Percentiles rank a stretch among this genome's conserved stretches.
phyloP scores from a whole-genome alignment of 1,140 invertebrate species.

The Leptopilina clavipes region DNA sequence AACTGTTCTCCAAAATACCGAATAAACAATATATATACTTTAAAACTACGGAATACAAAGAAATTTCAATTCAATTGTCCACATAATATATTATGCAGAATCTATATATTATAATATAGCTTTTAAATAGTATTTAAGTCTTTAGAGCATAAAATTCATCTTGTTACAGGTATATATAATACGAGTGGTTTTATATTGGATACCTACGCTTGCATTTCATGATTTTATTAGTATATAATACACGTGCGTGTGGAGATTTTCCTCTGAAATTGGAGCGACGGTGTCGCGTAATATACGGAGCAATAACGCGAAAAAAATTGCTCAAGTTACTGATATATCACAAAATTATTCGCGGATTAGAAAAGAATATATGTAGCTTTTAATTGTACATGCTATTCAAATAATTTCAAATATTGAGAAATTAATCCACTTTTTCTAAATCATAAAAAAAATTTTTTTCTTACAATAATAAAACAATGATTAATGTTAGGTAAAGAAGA shows the following conservation, averaged over 20 bases:
- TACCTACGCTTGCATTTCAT: constrained; percentile 11
- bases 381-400: not conserved
- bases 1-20: not conserved
- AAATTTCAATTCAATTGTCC: not conserved
- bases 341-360: not conserved
- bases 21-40: not conserved
- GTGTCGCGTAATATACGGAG: constrained; percentile 9
- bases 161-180: constrained; percentile 8
- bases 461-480: too few relatives aligned
- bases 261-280: constrained; percentile 31
- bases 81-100: not conserved
- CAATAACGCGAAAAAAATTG: constrained; percentile 4
- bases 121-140: not conserved
- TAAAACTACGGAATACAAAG: not conserved
- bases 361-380: not conserved
- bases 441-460: too few relatives aligned
- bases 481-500: too few relatives aligned
- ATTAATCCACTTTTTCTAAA: too few relatives aligned
- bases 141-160: constrained; percentile 6
- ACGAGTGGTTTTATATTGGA: constrained; percentile 28
- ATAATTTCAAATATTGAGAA: not conserved
- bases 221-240: not conserved
- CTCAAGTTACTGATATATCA: constrained; percentile 1
- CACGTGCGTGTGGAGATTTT: constrained; percentile 25
- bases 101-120: not conserved